A percentile compares a stretch with the other conserved stretches of the same genome.
These are phyloP conservation scores for Tachina grossa DNA, from an alignment of 2,888 invertebrate species.

Conservation along the genomic window DNA sequence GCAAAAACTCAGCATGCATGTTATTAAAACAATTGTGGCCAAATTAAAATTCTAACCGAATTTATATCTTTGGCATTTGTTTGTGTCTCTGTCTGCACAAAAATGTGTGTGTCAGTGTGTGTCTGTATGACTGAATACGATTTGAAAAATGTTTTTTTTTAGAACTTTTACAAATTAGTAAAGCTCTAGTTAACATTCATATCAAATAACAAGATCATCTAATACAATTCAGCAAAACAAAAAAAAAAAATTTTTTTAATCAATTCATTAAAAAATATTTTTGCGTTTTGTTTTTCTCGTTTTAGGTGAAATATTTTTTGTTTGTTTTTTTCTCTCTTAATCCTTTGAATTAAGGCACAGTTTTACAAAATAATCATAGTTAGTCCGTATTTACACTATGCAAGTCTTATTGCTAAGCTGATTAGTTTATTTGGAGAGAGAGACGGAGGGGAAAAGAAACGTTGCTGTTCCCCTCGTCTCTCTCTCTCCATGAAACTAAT, in stretches of 20 bases:
- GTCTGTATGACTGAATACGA: conserved; percentile 32
- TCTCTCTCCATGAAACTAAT: too few species aligned
- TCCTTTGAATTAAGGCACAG: conserved; percentile 16
- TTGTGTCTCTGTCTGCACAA: conserved; percentile 21
- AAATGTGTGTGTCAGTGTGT: neutral
- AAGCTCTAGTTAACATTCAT: conserved; percentile 69
- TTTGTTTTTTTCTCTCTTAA: neutral
- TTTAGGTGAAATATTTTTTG: neutral
- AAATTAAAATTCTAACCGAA: conserved; percentile 70
- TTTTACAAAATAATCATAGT: conserved; percentile 23
- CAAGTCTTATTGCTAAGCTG: too few species aligned
- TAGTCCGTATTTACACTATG: too few species aligned
- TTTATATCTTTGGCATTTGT: conserved; percentile 51
- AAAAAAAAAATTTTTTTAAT: neutral
- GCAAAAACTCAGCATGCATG: conserved; percentile 58
- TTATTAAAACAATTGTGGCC: conserved; percentile 68
- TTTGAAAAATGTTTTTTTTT: conserved; percentile 61
- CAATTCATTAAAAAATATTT: conserved; percentile 9
- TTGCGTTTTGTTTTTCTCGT: neutral
- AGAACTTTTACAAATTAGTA: conserved; percentile 61
- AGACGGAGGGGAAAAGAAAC: too few species aligned
- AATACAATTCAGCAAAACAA: conserved; percentile 24
- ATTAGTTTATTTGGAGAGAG: too few species aligned
- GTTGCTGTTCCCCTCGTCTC: too few species aligned
- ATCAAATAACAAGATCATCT: conserved; percentile 49